Base-by-base conservation (phyloP, 30 jellyfish, hydroid and myxozoan species). In the Rhopilema esculentum region DNA sequence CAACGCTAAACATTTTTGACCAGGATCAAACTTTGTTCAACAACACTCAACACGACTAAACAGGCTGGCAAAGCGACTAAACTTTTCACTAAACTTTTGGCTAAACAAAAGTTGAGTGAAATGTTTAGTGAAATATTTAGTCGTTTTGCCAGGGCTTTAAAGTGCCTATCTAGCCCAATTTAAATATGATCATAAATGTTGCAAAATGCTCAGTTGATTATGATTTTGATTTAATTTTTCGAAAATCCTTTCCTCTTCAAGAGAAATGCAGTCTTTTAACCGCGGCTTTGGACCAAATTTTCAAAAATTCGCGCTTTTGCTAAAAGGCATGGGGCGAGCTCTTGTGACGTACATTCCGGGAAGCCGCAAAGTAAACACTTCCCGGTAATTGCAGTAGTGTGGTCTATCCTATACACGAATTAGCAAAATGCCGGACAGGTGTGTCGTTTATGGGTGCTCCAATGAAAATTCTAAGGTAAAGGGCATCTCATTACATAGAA, bases 81-180 rank as follows among this genome's bases (percentile, higher is more conserved):
- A n/a, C n/a, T n/a, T n/a, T n/a, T n/a, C n/a, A n/a, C n/a, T n/a
- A n/a, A n/a, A n/a, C n/a, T n/a, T n/a, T n/a, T n/a, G n/a, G n/a
- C n/a, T n/a, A n/a, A n/a, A n/a, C n/a, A n/a, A n/a, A n/a, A n/a
- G n/a, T n/a, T n/a, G n/a, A n/a, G n/a, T n/a, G n/a, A n/a, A n/a
- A n/a, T n/a, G n/a, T n/a, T n/a, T n/a, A n/a, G n/a, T n/a, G n/a
- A n/a, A n/a, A n/a, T n/a, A n/a, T n/a, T n/a, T n/a, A n/a, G n/a
- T n/a, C n/a, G n/a, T n/a, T n/a, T n/a, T n/a, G n/a, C n/a, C n/a
- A n/a, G n/a, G n/a, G n/a, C n/a, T n/a, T 66, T 66, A 23, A 66
- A 66, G 77, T 66, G 77, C 77, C 77, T 66, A 66, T 66, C 77
- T 66, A 66, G 50, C 77, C 77, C 77, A 66, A 6, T 29, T 22